These are phyloP conservation scores for Latrodectus elegans DNA, from an alignment of 2,888 invertebrate species.

Conservation along the genomic window DNA sequence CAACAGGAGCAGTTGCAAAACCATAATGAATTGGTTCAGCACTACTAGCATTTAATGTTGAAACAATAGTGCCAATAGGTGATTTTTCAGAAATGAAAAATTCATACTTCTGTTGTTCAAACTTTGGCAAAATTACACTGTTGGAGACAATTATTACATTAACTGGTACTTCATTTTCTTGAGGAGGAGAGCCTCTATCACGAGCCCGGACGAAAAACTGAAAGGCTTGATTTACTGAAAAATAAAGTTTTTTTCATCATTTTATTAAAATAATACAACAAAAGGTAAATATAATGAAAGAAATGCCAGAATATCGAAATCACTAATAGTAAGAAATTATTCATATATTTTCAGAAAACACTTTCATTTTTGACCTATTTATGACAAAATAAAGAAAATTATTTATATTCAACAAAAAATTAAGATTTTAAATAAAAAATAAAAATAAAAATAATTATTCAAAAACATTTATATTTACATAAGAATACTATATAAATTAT, in stretches of 20 bases:
- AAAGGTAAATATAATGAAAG: no score
- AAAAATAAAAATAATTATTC: background rate
- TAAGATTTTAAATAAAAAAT: background rate
- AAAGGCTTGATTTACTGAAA: constrained; percentile 84
- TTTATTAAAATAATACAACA: background rate
- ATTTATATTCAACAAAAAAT: no score
- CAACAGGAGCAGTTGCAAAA: constrained; percentile 78
- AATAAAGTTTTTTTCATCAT: constrained; percentile 41
- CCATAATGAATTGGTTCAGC: constrained; percentile 79
- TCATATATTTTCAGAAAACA: no score
- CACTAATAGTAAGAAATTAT: no score
- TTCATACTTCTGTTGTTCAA: constrained; percentile 84
- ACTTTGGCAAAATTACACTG: constrained; percentile 84
- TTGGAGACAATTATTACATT: constrained; percentile 85
- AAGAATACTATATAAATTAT: background rate
- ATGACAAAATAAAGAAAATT: no score
- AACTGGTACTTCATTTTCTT: constrained; percentile 83
- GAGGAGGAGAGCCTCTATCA: constrained; percentile 84
- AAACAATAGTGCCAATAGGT: constrained; percentile 82
- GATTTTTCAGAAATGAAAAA: constrained; percentile 88
- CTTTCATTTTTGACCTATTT: no score
- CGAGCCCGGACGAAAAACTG: constrained; percentile 92
- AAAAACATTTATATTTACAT: background rate
- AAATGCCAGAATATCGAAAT: no score
- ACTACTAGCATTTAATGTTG: constrained; percentile 81